Conservation (phyloP, 2,888 invertebrate genomes). For the Athripsodes cinereus region DNA sequence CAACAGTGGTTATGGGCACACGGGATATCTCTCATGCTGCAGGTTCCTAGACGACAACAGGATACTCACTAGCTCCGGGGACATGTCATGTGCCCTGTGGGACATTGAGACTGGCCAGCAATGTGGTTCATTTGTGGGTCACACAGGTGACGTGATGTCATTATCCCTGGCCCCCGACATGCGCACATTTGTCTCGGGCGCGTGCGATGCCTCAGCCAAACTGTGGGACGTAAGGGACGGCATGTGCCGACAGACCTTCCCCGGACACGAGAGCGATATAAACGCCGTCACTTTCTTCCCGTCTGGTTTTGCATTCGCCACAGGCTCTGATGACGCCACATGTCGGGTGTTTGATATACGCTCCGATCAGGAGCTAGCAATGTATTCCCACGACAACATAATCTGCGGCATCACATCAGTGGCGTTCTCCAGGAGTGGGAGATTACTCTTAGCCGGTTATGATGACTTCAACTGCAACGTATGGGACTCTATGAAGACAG, state of each 20-base stretch:
- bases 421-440: constrained; percentile 96
- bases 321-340: constrained; percentile 99
- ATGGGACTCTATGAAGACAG: constrained; percentile 99
- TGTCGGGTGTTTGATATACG: constrained; percentile 99
- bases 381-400: constrained; percentile 99
- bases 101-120: constrained; percentile 99
- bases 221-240: constrained; percentile 99
- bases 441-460: constrained; percentile 95
- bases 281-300: constrained; percentile 99
- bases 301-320: constrained; percentile 97
- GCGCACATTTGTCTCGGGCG: constrained; percentile 98
- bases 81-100: constrained; percentile 99
- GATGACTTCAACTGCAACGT: constrained; percentile 99
- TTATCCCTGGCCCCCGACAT: constrained; percentile 96
- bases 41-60: constrained; percentile 99
- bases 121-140: constrained; percentile 97
- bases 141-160: constrained; percentile 99
- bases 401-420: constrained; percentile 99
- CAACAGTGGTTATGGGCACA: too few species aligned
- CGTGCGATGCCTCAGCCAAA: constrained; percentile 99
- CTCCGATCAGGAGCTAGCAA: constrained; percentile 96
- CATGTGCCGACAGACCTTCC: constrained; percentile 99
- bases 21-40: constrained; percentile 99
- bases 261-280: constrained; percentile 99
- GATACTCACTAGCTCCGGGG: constrained; percentile 98